Conservation (phyloP, 2,888 invertebrate genomes). For the Meteorus colon region DNA sequence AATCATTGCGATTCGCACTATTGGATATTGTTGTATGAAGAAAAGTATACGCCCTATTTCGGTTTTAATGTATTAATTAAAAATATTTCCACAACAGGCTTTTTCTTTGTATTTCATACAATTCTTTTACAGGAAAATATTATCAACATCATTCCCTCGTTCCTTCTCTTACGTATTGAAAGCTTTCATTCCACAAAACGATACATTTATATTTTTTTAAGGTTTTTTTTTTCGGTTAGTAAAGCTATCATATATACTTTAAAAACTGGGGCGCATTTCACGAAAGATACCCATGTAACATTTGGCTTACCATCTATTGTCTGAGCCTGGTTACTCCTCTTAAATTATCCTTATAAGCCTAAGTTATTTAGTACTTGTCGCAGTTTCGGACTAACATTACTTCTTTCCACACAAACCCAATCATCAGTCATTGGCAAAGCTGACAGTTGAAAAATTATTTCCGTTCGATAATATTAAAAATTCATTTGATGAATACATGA, state of each 20-base stretch:
- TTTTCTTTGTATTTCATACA: slow-evolving; percentile 59
- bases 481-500: slow-evolving; percentile 34
- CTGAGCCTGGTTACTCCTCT: slow-evolving; percentile 52
- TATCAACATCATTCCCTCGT: slow-evolving; percentile 45
- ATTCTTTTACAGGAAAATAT: slow-evolving; percentile 60
- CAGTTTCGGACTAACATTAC: not conserved
- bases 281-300: slow-evolving; percentile 48
- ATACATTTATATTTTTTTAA: slow-evolving; percentile 56
- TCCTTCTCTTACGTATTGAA: slow-evolving; percentile 55
- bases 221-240: slow-evolving; percentile 57
- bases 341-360: not conserved
- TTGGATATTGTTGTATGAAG: not conserved
- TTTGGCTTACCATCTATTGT: slow-evolving; percentile 66
- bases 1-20: not conserved
- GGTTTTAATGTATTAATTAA: slow-evolving; percentile 8
- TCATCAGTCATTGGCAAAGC: not conserved
- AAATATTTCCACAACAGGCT: slow-evolving; percentile 52
- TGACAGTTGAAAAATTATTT: not conserved
- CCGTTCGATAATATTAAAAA: not conserved
- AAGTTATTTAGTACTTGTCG: not conserved
- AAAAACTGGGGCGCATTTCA: slow-evolving; percentile 39
- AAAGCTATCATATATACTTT: slow-evolving; percentile 61
- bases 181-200: slow-evolving; percentile 59
- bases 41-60: not conserved
- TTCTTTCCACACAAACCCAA: not conserved